A percentile compares a stretch with the other conserved stretches of the same genome.
These are phyloP conservation scores for Tragelaphus buxtoni DNA, from an alignment of 2,113 vertebrate species.

Conservation along the genomic window DNA sequence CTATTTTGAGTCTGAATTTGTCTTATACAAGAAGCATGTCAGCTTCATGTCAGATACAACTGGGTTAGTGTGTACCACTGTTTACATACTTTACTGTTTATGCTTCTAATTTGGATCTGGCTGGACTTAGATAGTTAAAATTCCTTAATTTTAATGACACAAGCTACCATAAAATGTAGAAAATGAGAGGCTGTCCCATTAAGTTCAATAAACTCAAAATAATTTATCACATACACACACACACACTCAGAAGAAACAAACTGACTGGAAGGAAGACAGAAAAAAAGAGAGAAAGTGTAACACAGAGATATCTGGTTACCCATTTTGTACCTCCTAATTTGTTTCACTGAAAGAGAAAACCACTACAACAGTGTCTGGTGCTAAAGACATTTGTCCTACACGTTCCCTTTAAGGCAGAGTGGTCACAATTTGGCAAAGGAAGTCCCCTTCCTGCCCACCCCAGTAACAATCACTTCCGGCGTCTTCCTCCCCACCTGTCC, in stretches of 20 bases:
- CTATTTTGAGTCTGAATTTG: neutral
- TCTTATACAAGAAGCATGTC: neutral
- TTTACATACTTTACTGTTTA: neutral
- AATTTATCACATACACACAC: neutral
- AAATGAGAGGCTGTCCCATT: neutral
- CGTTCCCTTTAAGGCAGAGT: neutral
- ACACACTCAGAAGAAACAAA: neutral
- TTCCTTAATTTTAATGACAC: neutral
- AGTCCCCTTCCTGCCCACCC: neutral
- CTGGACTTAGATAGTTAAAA: slow-evolving; percentile 9
- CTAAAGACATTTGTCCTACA: neutral
- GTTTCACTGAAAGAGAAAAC: neutral
- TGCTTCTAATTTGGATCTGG: neutral
- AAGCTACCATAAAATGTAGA: slow-evolving; percentile 6
- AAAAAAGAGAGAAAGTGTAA: neutral
- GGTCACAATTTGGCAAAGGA: neutral
- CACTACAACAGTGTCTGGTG: too few relatives aligned
- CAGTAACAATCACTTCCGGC: neutral
- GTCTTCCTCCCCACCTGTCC: neutral
- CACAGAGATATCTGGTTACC: neutral
- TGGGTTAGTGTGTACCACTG: neutral
- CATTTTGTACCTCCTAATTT: neutral
- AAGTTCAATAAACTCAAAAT: neutral
- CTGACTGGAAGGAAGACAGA: neutral
- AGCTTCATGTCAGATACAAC: neutral